Conservation (phyloP, 1,140 invertebrate genomes). For the Orchesella cincta region DNA sequence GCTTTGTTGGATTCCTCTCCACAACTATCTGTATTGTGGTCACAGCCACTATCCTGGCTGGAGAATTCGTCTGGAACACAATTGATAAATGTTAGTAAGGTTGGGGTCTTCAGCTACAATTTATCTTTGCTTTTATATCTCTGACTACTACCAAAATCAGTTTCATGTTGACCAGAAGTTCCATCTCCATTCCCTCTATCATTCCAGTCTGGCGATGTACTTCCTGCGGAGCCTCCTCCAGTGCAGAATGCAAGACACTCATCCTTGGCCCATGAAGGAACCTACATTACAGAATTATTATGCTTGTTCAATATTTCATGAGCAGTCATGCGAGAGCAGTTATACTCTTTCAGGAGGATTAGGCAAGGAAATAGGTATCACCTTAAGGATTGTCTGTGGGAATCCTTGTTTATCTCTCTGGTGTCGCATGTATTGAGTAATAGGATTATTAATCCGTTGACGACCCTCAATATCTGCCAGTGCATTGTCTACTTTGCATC, state of each 20-base stretch:
- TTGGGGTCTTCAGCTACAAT: not conserved
- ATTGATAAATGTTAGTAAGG: not conserved
- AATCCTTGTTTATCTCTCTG: constrained; percentile 85
- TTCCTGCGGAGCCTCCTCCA: constrained; percentile 60
- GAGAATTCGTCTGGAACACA: constrained; percentile 70
- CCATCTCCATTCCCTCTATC: constrained; percentile 80
- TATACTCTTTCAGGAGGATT: not conserved
- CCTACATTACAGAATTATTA: constrained; percentile 61
- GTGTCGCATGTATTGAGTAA: constrained; percentile 81
- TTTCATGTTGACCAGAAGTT: constrained; percentile 75
- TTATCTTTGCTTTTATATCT: too few relatives aligned
- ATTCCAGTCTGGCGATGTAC: constrained; percentile 63
- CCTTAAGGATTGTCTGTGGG: constrained; percentile 82
- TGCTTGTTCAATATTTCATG: not conserved
- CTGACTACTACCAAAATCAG: constrained; percentile 66
- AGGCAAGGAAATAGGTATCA: constrained; percentile 52
- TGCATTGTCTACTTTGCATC: constrained; percentile 80
- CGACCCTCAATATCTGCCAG: constrained; percentile 78
- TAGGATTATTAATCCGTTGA: constrained; percentile 72
- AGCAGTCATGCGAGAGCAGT: not conserved
- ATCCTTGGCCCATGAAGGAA: constrained; percentile 75
- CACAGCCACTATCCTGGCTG: constrained; percentile 63
- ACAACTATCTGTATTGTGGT: constrained; percentile 46
- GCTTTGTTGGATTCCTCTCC: constrained; percentile 57
- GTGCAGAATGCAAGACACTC: constrained; percentile 60